Percentiles rank a stretch among this genome's conserved stretches.
These are phyloP conservation scores for Catamblyrhynchus diadema DNA, from an alignment of 2,797 vertebrate genomes.

Conservation along the genomic window DNA sequence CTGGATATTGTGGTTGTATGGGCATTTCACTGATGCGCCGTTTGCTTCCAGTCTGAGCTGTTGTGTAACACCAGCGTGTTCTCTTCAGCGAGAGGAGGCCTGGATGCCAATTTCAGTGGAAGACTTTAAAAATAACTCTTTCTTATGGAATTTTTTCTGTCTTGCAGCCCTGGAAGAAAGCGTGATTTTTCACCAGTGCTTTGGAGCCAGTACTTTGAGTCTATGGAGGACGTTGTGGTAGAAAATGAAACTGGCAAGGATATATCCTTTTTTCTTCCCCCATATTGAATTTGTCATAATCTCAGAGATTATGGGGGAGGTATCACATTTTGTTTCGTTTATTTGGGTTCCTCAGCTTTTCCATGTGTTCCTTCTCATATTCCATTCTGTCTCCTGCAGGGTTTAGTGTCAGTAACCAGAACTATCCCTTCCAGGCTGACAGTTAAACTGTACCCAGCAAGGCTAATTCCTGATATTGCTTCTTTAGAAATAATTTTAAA, in stretches of 20 bases:
- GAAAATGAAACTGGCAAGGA: constrained; percentile 79
- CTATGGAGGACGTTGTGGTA: constrained; percentile 88
- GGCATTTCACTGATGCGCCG: not conserved
- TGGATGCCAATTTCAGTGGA: not conserved
- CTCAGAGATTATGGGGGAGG: not conserved
- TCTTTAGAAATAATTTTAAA: not conserved
- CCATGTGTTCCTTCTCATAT: not conserved
- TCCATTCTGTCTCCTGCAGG: not conserved
- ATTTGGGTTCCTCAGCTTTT: not conserved
- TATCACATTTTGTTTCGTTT: not conserved
- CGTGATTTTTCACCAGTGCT: constrained; percentile 89
- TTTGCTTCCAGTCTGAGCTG: not conserved
- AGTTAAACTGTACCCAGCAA: not conserved
- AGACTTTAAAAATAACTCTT: not conserved
- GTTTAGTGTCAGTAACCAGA: not conserved
- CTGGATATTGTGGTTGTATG: not conserved
- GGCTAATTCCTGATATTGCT: not conserved
- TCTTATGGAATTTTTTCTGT: not conserved
- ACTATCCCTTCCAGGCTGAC: not conserved
- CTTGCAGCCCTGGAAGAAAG: constrained; percentile 90
- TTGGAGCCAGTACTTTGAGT: constrained; percentile 97
- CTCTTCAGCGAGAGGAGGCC: not conserved
- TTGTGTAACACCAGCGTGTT: not conserved
- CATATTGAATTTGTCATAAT: not conserved
- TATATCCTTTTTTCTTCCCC: constrained; percentile 86